Conservation (phyloP, 2,113 vertebrate genomes). For the Corythoichthys intestinalis region DNA sequence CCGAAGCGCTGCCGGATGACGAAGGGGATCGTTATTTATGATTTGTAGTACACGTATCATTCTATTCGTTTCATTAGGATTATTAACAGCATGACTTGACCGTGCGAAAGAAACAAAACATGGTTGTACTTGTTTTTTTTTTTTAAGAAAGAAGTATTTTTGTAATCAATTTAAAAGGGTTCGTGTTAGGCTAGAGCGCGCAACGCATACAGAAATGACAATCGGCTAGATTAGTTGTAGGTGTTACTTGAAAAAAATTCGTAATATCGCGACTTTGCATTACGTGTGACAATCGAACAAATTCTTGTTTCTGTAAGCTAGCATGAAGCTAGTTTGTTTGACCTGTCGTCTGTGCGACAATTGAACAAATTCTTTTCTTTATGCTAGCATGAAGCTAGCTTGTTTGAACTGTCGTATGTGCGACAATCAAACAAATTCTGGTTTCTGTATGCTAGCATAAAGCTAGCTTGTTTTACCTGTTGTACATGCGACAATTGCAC, state of each 20-base stretch:
- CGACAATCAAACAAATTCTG: no score
- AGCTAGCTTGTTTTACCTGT: neutral
- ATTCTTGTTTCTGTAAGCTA: neutral
- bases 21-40: conserved; percentile 51
- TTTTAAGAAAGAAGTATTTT: conserved; percentile 3
- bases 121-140: neutral
- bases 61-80: conserved; percentile 71
- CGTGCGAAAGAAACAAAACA: neutral
- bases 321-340: neutral
- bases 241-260: neutral
- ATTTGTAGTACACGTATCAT: conserved; percentile 69
- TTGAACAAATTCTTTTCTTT: neutral
- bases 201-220: neutral
- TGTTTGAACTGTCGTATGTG: neutral
- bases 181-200: neutral
- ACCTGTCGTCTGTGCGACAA: neutral
- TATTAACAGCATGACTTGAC: conserved; percentile 35
- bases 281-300: neutral
- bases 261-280: neutral
- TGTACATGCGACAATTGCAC: no score
- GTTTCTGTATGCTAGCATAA: neutral
- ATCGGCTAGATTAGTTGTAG: neutral
- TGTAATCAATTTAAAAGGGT: neutral
- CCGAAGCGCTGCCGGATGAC: conserved; percentile 44
- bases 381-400: neutral